Evolutionary conservation across 2,113 vertebrate species (phyloP).

Genomic region (Heloderma charlesbogerti): DNA sequence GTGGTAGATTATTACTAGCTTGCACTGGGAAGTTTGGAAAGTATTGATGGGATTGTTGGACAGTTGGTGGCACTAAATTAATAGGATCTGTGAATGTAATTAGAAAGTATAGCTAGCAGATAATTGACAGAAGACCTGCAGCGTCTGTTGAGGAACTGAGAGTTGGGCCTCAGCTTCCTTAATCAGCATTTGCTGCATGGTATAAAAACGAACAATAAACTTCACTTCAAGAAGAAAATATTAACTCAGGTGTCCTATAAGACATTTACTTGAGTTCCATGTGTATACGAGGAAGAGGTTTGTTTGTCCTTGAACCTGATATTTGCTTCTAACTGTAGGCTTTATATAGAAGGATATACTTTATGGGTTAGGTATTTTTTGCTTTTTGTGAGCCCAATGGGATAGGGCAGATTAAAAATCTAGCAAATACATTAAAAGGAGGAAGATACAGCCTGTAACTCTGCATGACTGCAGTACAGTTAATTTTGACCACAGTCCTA

Average conservation of each 20-base stretch:
- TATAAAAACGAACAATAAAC: constrained; percentile 23
- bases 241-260: not conserved
- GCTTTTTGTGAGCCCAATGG: not conserved
- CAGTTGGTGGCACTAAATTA: constrained; percentile 41
- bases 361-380: not conserved
- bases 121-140: constrained; percentile 46
- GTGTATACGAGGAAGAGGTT: not conserved
- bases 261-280: not conserved
- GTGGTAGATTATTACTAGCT: constrained; percentile 55
- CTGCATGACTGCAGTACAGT: not conserved
- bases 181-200: constrained; percentile 5
- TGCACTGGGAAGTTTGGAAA: constrained; percentile 43
- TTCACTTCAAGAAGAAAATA: constrained; percentile 33
- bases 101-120: constrained; percentile 27
- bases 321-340: not conserved
- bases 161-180: constrained; percentile 30
- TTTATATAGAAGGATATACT: not conserved
- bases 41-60: constrained; percentile 46
- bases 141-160: constrained; percentile 32
- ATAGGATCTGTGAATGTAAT: constrained; percentile 53
- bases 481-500: not conserved
- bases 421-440: not conserved
- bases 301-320: not conserved
- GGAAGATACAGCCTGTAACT: not conserved
- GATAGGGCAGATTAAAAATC: not conserved